Base-by-base conservation (phyloP, 1,140 invertebrate species). In the Habropoda laboriosa region DNA sequence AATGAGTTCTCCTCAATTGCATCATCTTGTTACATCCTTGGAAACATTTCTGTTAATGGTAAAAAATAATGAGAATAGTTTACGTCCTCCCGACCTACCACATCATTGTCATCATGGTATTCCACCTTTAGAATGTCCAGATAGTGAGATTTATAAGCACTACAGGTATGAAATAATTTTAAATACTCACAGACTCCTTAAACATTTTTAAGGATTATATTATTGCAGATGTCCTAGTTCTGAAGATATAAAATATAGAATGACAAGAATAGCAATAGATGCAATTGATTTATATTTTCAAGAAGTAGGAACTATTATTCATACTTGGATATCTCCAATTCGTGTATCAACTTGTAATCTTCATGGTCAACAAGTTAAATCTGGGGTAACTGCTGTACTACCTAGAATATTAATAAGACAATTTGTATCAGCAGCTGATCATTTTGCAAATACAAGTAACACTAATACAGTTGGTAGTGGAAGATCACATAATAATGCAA, bases 171-270 rank as follows among this genome's bases (percentile, higher is more conserved):
- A 13, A 64, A 57, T 5, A 32, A 53, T 70, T 42, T 47, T 49
- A 24, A 38, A 32, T n/a, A 24, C n/a, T n/a, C 12, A 30, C 21
- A 30, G 47, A 83, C 1, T 40, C 12, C 18, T 38, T 24, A 21
- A 24, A 30, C 16, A 42, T 0, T 38, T 3, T 60, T 2, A 76
- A 35, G 35, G 32, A n/a, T 18, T 18, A n/a, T 68, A 64, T 58
- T 0, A 0, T 66, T 79, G 32, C 30, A 92, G 95, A 30, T 98
- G 97, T 92, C 97, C 97, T 10, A 96, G 96, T 53, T 94, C 96
- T 0, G 97, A 98, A 86, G 97, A 98, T 89, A 96, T 99, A 42
- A 99, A 99, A 89, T 99, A 99, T 90, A 95, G 96, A 87, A 97
- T 99, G 96, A 97, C 97, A 8, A 94, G 99, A 32, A 93, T 99